Evolutionary conservation across 2,113 vertebrate genomes (phyloP).

Genomic region (Butorides virescens): DNA sequence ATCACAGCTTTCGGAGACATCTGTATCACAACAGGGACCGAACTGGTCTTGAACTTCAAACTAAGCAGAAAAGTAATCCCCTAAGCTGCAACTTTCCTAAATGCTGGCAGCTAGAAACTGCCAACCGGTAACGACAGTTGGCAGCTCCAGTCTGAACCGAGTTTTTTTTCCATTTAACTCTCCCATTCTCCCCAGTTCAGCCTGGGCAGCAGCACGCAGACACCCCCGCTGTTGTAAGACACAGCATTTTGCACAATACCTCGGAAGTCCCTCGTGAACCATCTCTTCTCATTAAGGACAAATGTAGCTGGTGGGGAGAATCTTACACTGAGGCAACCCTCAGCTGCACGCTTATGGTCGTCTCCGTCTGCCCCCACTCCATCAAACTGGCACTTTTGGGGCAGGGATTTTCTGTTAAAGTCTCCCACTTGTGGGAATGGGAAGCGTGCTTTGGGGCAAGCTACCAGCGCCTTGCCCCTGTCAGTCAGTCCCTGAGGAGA

Average conservation of each 20-base stretch:
- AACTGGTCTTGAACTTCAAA: background rate
- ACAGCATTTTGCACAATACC: background rate
- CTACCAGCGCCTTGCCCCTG: background rate
- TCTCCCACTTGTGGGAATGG: background rate
- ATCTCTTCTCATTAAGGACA: background rate
- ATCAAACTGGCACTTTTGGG: background rate
- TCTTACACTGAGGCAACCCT: background rate
- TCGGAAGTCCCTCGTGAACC: background rate
- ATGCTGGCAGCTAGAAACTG: background rate
- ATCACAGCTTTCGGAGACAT: background rate
- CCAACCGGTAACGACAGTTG: background rate
- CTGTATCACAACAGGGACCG: background rate
- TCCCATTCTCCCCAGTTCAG: slow-evolving; percentile 4
- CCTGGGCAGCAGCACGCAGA: background rate
- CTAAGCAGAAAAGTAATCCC: slow-evolving; percentile 6
- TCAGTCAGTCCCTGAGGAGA: background rate
- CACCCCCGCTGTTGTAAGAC: background rate
- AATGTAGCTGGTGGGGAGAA: background rate
- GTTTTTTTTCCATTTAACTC: background rate
- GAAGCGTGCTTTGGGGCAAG: background rate
- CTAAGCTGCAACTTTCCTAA: slow-evolving; percentile 21
- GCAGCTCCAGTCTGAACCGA: background rate
- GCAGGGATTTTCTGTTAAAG: background rate
- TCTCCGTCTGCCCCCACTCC: background rate
- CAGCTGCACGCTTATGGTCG: background rate